A percentile compares a stretch with the other conserved stretches of the same genome.
Conservation (phyloP, 2,113 vertebrate genomes). For the Hyla sarda region DNA sequence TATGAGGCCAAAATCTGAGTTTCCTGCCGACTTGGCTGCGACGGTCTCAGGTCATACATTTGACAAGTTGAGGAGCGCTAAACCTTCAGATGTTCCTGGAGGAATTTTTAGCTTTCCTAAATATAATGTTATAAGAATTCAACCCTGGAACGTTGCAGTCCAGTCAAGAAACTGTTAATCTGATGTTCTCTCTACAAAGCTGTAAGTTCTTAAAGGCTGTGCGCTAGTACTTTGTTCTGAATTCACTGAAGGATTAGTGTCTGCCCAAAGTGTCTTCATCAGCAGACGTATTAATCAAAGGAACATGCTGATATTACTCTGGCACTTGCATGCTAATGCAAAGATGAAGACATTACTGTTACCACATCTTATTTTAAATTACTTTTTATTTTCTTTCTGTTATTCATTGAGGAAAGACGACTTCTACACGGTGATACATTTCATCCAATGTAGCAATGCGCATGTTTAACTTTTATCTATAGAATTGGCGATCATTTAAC, state of each 20-base stretch:
- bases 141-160: background rate
- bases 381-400: background rate
- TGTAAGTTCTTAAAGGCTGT: constrained; percentile 10
- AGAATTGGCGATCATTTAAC: no score
- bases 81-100: background rate
- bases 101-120: background rate
- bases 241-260: constrained; percentile 43
- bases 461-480: no score
- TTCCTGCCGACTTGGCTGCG: no score
- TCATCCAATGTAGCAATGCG: background rate
- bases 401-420: background rate
- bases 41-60: background rate
- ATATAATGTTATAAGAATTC: constrained; percentile 4
- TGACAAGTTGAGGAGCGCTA: background rate
- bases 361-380: background rate
- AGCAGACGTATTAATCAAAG: constrained; percentile 42
- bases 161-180: constrained; percentile 5
- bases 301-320: constrained; percentile 22
- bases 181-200: constrained; percentile 14
- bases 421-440: background rate
- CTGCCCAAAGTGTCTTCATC: constrained; percentile 27
- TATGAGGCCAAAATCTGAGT: no score
- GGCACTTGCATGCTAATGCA: constrained; percentile 15
- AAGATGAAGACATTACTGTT: constrained; percentile 1
- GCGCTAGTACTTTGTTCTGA: constrained; percentile 39